Base-by-base conservation (phyloP, 2,888 invertebrate species). In the Gonocerus acuteangulatus region DNA sequence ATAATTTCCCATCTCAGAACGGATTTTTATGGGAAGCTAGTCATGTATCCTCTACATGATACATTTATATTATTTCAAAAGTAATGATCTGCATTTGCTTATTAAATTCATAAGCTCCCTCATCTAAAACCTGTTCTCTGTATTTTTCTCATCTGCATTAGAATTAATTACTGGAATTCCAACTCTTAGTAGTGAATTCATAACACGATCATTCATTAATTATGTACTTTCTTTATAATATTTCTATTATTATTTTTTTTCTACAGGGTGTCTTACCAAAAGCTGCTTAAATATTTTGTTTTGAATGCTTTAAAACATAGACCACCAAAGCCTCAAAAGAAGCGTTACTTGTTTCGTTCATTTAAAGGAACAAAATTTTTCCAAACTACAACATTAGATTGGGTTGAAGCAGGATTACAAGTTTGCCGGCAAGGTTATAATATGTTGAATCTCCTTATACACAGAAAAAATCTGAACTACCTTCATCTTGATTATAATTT, bases 281-380 rank as follows among this genome's bases (percentile, higher is more conserved):
- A 99, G 73, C 78, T 99, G 34, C 79, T 99, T 49, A 99, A 99
- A 74, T 99, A 97, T 74, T 99, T 90, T 73, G 99, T 99, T 1
- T 79, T 99, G 42, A 99, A 99, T 76, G 94, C 97, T 0, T 77
- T 99, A 60, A 97, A 99, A 74, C 97, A 99, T 74, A 82, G 95
- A 65, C 89, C 94, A 47, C 99, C 99, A 0, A 99, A 99, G 74
- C 91, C 99, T 9, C 99, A 99, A 74, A 99, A 99, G 77, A 96
- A 97, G 73, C 84, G 97, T 82, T 96, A 96, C 72, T 78, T 99
- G 48, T 99, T 99, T 83, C 85, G 97, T 27, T 99, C 99, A 0
- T 99, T 99, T 78, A 99, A 99, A 76, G 92, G 96, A 0, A 99
- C 99, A 0, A 99, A 99, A 76, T 99, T 99, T 79, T 99, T 99